Percentiles rank a stretch among this genome's conserved stretches.
Evolutionary conservation across 2,113 vertebrate species (phyloP).

Genomic region (Pteruthius melanotis): DNA sequence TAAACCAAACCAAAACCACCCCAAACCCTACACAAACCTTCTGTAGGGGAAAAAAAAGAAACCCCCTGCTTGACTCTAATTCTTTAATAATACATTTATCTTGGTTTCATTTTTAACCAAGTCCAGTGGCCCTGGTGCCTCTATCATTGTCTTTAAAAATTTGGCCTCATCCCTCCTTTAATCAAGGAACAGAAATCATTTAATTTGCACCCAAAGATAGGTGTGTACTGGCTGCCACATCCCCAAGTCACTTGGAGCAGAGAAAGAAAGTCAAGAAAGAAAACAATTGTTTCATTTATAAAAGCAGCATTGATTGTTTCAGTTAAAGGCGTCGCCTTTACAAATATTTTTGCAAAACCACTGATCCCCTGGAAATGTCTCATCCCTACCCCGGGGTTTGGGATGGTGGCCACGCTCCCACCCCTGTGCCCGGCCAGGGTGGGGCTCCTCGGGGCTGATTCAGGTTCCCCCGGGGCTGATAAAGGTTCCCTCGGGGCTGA

Average conservation of each 20-base stretch:
- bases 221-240: background rate
- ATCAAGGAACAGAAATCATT: background rate
- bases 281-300: background rate
- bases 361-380: no score
- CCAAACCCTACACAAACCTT: background rate
- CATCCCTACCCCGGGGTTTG: no score
- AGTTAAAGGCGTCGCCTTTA: no score
- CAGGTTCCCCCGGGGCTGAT: no score
- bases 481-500: no score
- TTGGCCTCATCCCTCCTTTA: background rate
- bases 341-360: no score
- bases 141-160: background rate
- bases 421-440: no score
- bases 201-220: background rate
- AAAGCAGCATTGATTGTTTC: background rate
- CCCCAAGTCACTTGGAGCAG: background rate
- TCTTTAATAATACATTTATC: background rate
- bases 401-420: no score
- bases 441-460: no score
- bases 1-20: background rate
- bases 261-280: background rate
- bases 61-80: background rate
- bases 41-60: fast-evolving
- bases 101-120: background rate
- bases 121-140: background rate